Conservation (phyloP, 35 echinoderm and acorn worm genomes). For the Heliocidaris erythrogramma region DNA sequence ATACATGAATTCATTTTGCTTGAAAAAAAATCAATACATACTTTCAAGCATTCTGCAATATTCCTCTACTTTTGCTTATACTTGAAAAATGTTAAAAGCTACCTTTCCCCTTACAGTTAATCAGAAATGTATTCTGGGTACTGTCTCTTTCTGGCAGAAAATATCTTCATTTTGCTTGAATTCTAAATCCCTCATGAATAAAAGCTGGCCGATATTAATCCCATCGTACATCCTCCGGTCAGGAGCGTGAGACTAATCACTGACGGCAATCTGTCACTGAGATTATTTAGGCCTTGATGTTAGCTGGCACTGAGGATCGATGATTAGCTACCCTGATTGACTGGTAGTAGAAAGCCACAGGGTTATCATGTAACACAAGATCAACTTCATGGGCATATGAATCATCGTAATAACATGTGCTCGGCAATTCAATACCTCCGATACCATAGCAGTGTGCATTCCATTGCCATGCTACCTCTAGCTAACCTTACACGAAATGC, state of each 20-base stretch:
- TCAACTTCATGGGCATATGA: constrained; percentile 16
- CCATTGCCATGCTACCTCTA: not conserved
- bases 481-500: not conserved
- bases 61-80: too few relatives aligned
- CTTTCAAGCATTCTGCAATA: too few relatives aligned
- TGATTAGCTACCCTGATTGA: not conserved
- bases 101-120: too few relatives aligned
- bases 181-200: not conserved
- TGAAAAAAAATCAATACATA: too few relatives aligned
- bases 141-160: not conserved
- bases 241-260: not conserved
- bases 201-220: not conserved
- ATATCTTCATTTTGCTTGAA: not conserved
- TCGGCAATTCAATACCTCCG: constrained; percentile 1
- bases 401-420: constrained; percentile 17
- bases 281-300: constrained; percentile 10
- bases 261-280: not conserved
- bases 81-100: too few relatives aligned
- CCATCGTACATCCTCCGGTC: not conserved
- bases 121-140: too few relatives aligned
- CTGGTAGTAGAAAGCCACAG: not conserved
- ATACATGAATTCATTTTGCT: too few relatives aligned
- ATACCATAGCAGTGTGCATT: not conserved
- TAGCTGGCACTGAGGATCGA: not conserved
- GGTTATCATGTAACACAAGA: constrained; percentile 9